Base-by-base conservation (phyloP, 2,113 vertebrate species). In the Cephalopterus ornatus region DNA sequence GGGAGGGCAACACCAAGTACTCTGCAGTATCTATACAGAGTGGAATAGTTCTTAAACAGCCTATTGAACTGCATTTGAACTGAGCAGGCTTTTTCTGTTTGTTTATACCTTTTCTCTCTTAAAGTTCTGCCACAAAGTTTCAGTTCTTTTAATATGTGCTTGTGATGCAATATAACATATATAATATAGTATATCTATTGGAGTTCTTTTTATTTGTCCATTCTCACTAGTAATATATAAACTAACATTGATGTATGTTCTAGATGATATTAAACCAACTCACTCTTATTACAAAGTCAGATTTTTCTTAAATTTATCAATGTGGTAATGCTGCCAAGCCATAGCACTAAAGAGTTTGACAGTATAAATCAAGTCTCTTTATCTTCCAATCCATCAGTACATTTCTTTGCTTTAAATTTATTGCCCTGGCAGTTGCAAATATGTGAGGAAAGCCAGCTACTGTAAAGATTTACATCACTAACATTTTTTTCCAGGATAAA, bases 361-460 rank as follows among this genome's bases (percentile, higher is more conserved):
- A 93, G 46, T 59, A 96, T 96, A 97, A 97, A 96, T 96, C 91
- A 93, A 96, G 50, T 91, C 80, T 28, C 19, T 95, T 88, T 93
- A 95, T 96, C 95, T 96, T 95, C 35, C 88, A 94, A 96, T 88
- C 49, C 94, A 94, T 88, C 91, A 90, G 87, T 86, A 81, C 50
- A 85, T 95, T 96, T 90, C 67, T 95, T 81, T 79, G 42, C 59
- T 94, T 82, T 92, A 94, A 96, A 95, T 96, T 83, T 95, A 96
- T 97, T 96, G 55, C 65, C 59, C 49, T 95, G 65, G 52, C 75
- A 77, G 47, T 95, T 79, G 44, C 23, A 95, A 93, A 79, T 90
- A 90, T 10, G 37, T 63, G 61, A n/a, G n/a, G 37, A 52, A 88
- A 89, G 74, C 66, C 87, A 95, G 55, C 39, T 80, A 74, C 62